Conservation (phyloP, 2,113 vertebrate genomes). For the Ailuropoda melanoleuca region DNA sequence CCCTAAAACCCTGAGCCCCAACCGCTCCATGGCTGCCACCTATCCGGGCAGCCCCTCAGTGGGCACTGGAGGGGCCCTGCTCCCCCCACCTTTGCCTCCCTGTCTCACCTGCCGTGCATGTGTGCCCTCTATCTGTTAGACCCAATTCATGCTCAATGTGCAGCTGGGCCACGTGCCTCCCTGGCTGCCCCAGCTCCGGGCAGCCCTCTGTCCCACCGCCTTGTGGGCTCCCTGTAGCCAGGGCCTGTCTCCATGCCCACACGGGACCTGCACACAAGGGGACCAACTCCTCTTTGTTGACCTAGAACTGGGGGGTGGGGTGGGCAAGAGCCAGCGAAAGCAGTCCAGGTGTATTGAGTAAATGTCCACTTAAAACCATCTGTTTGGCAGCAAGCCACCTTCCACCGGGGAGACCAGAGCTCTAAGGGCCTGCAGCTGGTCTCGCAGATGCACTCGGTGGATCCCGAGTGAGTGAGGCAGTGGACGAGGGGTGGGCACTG, state of each 20-base stretch:
- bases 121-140: neutral
- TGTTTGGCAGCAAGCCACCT: neutral
- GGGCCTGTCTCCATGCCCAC: rapidly evolving
- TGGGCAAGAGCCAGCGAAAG: too few relatives aligned
- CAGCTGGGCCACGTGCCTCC: neutral
- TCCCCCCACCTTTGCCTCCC: neutral
- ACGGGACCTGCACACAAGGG: neutral
- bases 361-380: neutral
- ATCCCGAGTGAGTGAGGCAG: neutral
- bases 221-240: neutral
- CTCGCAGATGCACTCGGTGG: neutral
- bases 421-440: neutral
- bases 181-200: too few relatives aligned
- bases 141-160: neutral
- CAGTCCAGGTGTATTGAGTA: neutral
- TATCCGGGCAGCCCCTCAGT: neutral
- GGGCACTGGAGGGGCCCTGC: neutral
- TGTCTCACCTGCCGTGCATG: neutral
- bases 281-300: neutral
- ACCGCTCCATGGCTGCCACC: neutral
- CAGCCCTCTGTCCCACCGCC: neutral
- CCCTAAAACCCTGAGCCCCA: neutral
- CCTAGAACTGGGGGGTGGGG: neutral
- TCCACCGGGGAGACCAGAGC: neutral
- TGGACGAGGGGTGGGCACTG: rapidly evolving